Conservation (phyloP, 2,888 invertebrate genomes). For the Sicus ferrugineus region DNA sequence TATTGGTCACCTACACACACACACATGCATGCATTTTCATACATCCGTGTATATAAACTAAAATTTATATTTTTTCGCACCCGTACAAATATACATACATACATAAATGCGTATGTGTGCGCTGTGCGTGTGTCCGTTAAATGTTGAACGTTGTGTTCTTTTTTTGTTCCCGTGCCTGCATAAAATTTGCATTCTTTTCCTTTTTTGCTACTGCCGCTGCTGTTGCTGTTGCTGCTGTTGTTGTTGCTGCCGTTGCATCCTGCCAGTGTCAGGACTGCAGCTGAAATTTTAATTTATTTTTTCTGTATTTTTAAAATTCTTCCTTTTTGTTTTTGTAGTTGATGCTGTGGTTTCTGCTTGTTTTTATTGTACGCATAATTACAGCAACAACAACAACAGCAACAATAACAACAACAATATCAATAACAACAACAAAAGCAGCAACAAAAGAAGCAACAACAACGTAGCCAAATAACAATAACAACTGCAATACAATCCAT, state of each 20-base stretch:
- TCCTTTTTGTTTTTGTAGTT: neutral
- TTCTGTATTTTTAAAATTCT: neutral
- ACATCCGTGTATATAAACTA: neutral
- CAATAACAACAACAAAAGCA: neutral
- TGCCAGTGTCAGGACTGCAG: neutral
- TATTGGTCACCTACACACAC: neutral
- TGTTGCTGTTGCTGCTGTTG: neutral
- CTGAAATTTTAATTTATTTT: slow-evolving; percentile 23
- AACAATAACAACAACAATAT: neutral
- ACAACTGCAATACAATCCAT: neutral
- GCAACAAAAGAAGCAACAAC: slow-evolving; percentile 1
- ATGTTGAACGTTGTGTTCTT: slow-evolving; percentile 1
- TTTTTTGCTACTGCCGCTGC: neutral
- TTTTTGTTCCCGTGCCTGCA: slow-evolving; percentile 5
- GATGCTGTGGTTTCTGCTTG: neutral
- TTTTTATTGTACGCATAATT: slow-evolving; percentile 27
- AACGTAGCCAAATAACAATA: neutral
- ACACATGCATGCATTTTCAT: neutral
- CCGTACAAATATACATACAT: neutral
- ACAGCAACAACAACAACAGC: slow-evolving; percentile 12
- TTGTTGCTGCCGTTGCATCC: neutral
- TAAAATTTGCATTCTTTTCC: neutral
- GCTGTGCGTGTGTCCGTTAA: neutral
- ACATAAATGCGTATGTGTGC: neutral
- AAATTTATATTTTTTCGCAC: neutral